Evolutionary conservation across 92 coral and sea anemone species (phyloP), one percentile per base, ranked within the genome.

Genomic region (Palythoa caribaeorum): DNA sequence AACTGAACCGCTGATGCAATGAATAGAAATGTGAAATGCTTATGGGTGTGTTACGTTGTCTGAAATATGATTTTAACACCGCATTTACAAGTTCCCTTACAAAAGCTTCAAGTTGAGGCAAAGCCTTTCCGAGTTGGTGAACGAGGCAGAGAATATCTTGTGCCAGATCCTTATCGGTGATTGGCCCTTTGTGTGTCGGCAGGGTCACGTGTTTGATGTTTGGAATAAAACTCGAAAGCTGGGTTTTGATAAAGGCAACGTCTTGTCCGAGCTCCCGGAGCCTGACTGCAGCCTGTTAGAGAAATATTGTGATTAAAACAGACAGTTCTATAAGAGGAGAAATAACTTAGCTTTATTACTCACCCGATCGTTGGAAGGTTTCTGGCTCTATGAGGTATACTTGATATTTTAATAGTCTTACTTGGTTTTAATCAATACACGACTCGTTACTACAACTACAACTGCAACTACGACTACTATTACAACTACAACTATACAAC

Each of bases 61-160:
- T 28, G 28, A 28, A 28, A 28, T 28, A 55, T 55, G 8, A 2
- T 9, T 48, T 62, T 16, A 38, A 0, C 38, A 2, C 2, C 36
- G 9, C 36, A 37, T 16, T n/a, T 38, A 44, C 38, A 59, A 55
- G 20, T 17, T 78, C 17, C 38, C 86, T 81, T 81, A 81, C 86
- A 66, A 81, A 81, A 51, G 86, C 75, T 81, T 81, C 86, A 17
- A 81, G 47, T 36, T 81, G 86, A 40, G 86, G 86, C 28, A 81
- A 68, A 81, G 66, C 47, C 76, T 81, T 81, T 47, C 86, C 86
- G 28, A 68, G 66, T 76, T 81, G 86, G 38, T 81, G 86, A 44
- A 81, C 86, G 62, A 81, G 66, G 76, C 86, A 81, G 86, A 81
- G 86, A 81, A 81, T 66, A 38, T 81, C 86, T 48, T 44, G 60